These are phyloP conservation scores for Apaloderma vittatum DNA, from an alignment of 2,113 vertebrate species.

Conservation along the genomic window DNA sequence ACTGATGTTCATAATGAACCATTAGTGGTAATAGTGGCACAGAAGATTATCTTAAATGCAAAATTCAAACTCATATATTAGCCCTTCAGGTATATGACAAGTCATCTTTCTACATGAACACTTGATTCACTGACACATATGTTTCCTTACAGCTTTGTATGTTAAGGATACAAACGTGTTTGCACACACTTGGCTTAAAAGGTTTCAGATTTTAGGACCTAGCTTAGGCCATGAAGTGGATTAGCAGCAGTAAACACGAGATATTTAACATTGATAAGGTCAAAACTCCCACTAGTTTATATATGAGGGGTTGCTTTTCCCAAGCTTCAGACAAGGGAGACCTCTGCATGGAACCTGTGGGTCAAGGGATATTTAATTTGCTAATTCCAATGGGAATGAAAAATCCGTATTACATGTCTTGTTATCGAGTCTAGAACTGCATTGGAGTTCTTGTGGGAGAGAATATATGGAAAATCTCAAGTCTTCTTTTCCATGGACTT, in stretches of 20 bases:
- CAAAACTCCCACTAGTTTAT: neutral
- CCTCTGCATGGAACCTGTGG: neutral
- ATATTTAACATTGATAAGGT: neutral
- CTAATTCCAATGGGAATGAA: neutral
- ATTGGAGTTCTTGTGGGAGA: neutral
- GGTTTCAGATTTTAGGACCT: neutral
- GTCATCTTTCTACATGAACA: neutral
- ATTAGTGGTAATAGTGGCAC: neutral
- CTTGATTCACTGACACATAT: neutral
- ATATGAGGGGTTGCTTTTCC: neutral
- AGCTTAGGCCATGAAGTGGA: neutral
- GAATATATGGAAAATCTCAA: neutral
- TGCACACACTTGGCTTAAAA: neutral
- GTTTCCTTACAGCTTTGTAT: neutral
- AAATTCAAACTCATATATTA: neutral
- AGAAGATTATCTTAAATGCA: neutral
- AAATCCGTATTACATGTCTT: neutral
- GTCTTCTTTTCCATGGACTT: neutral
- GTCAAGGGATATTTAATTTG: neutral
- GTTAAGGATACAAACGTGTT: neutral
- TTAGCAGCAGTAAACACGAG: accelerated
- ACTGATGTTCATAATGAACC: neutral
- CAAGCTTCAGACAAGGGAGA: neutral
- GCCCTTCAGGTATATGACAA: neutral
- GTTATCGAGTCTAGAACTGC: neutral